phyloP scores from a whole-genome alignment of 1,140 invertebrate species.

The Euura saliciscinereae region DNA sequence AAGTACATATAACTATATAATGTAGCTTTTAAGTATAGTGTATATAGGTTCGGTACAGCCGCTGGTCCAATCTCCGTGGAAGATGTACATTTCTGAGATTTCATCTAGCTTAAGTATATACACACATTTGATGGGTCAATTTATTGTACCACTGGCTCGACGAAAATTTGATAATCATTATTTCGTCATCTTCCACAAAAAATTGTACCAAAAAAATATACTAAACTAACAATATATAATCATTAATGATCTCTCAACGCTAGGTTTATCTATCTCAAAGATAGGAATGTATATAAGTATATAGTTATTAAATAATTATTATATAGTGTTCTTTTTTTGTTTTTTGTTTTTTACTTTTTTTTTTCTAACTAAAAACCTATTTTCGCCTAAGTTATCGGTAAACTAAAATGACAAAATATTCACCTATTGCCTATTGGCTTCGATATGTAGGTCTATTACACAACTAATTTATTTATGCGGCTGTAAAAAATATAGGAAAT shows the following conservation, averaged over 20 bases:
- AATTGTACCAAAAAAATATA: background rate
- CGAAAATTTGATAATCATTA: too few relatives aligned
- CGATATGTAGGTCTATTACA: slow-evolving; percentile 13
- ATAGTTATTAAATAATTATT: background rate
- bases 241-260: background rate
- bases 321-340: background rate
- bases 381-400: background rate
- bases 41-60: slow-evolving; percentile 15
- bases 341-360: background rate
- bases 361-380: slow-evolving; percentile 8
- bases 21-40: slow-evolving; percentile 24
- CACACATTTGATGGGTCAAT: too few relatives aligned
- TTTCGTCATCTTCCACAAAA: background rate
- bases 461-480: slow-evolving; percentile 10
- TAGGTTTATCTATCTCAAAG: background rate
- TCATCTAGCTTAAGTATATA: too few relatives aligned
- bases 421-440: slow-evolving; percentile 12
- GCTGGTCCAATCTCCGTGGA: background rate
- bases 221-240: background rate
- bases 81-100: background rate
- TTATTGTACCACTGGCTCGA: too few relatives aligned
- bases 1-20: background rate
- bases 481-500: slow-evolving; percentile 15
- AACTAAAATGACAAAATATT: slow-evolving; percentile 7
- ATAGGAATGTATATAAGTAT: slow-evolving; percentile 1